phyloP scores from a whole-genome alignment of 2,888 invertebrate genomes.

The Drosophila buzzatii region DNA sequence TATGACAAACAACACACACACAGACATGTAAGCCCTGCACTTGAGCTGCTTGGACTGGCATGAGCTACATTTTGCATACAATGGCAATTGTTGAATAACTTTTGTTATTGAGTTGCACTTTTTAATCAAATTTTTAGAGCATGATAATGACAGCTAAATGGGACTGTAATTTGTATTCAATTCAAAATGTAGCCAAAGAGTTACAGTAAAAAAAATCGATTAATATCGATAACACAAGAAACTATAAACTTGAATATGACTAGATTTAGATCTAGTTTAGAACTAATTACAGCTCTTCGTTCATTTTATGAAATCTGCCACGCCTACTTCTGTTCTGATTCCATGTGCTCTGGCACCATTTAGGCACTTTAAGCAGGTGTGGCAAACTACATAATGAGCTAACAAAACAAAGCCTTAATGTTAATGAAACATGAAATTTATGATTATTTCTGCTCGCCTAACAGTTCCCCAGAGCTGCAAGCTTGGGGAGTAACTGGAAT shows the following conservation, averaged over 20 bases:
- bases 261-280: not conserved
- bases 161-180: not conserved
- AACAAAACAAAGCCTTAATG: not conserved
- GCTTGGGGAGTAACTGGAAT: not conserved
- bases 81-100: not conserved
- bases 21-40: not conserved
- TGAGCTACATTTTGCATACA: not conserved
- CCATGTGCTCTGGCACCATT: not conserved
- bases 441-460: not conserved
- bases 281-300: not conserved
- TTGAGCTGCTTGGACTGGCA: not conserved
- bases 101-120: not conserved
- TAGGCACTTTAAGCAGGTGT: not conserved
- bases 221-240: too few species aligned
- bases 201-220: too few species aligned
- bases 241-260: too few species aligned
- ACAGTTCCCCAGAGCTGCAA: not conserved
- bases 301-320: not conserved
- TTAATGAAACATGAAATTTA: constrained; percentile 6
- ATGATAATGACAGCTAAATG: not conserved
- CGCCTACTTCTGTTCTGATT: not conserved
- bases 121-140: not conserved
- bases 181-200: too few species aligned
- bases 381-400: not conserved
- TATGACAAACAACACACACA: not conserved